Evolutionary conservation across 2,888 invertebrate species (phyloP), one percentile per base, ranked within the genome.

Genomic region (Clitarchus hookeri): DNA sequence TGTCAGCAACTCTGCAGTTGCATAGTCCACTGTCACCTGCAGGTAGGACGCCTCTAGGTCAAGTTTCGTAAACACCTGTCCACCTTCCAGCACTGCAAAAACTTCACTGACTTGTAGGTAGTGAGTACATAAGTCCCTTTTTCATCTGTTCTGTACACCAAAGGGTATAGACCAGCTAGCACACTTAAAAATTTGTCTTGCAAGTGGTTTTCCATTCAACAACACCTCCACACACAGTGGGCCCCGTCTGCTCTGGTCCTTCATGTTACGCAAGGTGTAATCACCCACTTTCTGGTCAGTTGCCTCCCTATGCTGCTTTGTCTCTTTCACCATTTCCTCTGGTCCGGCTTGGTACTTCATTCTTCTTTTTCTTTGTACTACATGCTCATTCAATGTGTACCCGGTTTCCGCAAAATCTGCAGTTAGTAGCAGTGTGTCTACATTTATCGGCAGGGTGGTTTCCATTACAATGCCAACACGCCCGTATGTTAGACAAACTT

Each of bases 91-190:
- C 23, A 65, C 83, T 23, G 85, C 83, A n/a, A 87, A 85, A 36
- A 87, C 23, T 44, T 88, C 87, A 11, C 86, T 85, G 9, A 86
- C 54, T 25, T n/a, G n/a, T n/a, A 9, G 88, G 88, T 25, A 88
- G 78, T 9, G 87, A 86, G 83, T 88, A 88, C 11, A 84, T 65
- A 65, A 9, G 23, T 65, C n/a, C 65, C 65, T 2, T 11, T 1
- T n/a, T 65, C 65, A 19, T 65, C 65, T 23, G 65, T n/a, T 19
- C 8, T 19, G n/a, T 11, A 65, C n/a, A 65, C n/a, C 19, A n/a
- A 65, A 6, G 65, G 65, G 23, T 23, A n/a, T 8, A 11, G 65
- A 16, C 19, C 23, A 8, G 16, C 23, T 65, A 65, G 23, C 65
- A 13, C 16, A 65, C n/a, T 65, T n/a, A 65, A 1, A 65, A n/a